phyloP scores from a whole-genome alignment of 2,888 invertebrate species.

The Torymus auratus region DNA sequence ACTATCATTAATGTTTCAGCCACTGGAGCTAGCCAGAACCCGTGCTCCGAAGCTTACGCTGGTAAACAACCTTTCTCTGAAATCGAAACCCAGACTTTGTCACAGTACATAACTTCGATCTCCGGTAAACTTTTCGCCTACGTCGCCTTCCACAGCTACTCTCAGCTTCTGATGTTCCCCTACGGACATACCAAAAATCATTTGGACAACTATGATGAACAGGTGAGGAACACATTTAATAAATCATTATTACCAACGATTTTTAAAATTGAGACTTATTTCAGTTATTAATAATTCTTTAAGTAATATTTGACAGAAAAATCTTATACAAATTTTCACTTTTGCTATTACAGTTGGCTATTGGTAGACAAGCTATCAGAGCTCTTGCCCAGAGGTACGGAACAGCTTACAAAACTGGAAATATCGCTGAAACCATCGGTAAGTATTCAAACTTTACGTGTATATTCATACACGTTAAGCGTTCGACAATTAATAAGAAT shows the following conservation, averaged over 20 bases:
- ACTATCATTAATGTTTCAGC: slow-evolving; percentile 65
- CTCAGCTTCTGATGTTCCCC: slow-evolving; percentile 83
- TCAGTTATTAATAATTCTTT: no score
- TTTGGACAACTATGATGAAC: slow-evolving; percentile 76
- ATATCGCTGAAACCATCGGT: slow-evolving; percentile 80
- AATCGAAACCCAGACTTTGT: slow-evolving; percentile 80
- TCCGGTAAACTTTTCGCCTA: slow-evolving; percentile 80
- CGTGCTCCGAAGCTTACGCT: slow-evolving; percentile 82
- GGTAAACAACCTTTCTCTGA: slow-evolving; percentile 85
- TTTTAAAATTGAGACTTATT: no score
- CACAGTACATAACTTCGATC: slow-evolving; percentile 78
- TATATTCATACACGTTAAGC: no score
- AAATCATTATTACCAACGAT: no score
- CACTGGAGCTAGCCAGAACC: slow-evolving; percentile 79
- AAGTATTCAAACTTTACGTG: slow-evolving; percentile 65
- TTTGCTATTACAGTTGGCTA: slow-evolving; percentile 72
- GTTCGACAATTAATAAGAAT: no score
- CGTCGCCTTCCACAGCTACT: slow-evolving; percentile 85
- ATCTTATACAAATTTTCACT: not conserved
- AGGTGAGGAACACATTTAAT: no score
- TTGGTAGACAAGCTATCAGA: slow-evolving; percentile 74
- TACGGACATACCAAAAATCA: slow-evolving; percentile 81
- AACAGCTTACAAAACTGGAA: slow-evolving; percentile 81
- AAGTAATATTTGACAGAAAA: not conserved
- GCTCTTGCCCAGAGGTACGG: slow-evolving; percentile 79